Base-by-base conservation (phyloP, 1,140 invertebrate species). In the Cepaea nemoralis region DNA sequence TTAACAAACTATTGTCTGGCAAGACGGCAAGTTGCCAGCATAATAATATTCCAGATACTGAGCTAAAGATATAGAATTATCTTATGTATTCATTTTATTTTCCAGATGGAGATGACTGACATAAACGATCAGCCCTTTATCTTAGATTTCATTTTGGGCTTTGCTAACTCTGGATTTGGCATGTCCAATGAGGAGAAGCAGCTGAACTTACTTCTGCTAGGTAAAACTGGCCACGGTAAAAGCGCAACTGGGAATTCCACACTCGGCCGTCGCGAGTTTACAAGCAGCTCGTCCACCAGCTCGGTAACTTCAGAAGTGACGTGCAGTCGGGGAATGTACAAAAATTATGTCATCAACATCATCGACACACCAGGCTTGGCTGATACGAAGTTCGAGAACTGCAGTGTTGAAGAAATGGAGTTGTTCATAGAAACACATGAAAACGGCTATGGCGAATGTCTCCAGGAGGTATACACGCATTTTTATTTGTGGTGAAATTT, bases 401-500 rank as follows among this genome's bases (percentile, higher is more conserved):
- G n/a, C 22, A 22, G 3, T 5, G 3, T 14, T 10, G 16, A 22
- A 24, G 50, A 55, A 22, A 55, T 22, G 19, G 6, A 55, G n/a
- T 14, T 22, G 3, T 14, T 19, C 8, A 55, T 55, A 10, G 50
- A 55, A 55, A 55, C n/a, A 55, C n/a, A 55, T 55, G 50, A 22
- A 55, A 19, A 22, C 19, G n/a, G 50, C 50, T 2, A 24, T 55
- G 5, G n/a, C 8, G n/a, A 55, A 55, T 55, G 50, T 55, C 2
- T 33, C 66, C 12, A 1, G 37, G 35, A 33, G 66, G 66, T 31
- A 35, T 69, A 35, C 66, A 69, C 22, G 31, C 66, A 5, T 69
- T 69, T 69, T 35, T 69, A 14, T 35, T 69, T 69, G 66, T 69
- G 3, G 66, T 69, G 3, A 69, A 69, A 14, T 69, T 50, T 50